Evolutionary conservation across 1,140 invertebrate genomes (phyloP).

Genomic region (Homarus americanus): DNA sequence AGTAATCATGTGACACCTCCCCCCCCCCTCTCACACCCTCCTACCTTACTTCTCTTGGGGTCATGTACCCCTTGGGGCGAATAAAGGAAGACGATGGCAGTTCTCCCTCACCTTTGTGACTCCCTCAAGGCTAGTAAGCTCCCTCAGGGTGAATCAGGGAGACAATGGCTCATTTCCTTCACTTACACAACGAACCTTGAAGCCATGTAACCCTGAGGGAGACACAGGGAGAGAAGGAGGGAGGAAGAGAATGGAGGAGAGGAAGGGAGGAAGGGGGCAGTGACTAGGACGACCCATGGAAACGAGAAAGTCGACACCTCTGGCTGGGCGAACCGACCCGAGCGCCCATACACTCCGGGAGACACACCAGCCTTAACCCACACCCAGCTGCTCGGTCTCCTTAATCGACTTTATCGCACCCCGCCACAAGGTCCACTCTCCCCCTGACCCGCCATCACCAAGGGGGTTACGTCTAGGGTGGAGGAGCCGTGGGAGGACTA

Average conservation of each 20-base stretch:
- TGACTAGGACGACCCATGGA: neutral
- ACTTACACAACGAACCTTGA: too few relatives aligned
- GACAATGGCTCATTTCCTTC: too few relatives aligned
- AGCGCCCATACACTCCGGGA: neutral
- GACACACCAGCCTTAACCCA: neutral
- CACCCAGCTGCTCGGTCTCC: neutral
- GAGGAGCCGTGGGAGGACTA: slow-evolving; percentile 1
- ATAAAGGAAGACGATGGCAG: too few relatives aligned
- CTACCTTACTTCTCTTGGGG: neutral
- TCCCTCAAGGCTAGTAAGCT: too few relatives aligned
- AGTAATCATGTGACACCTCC: too few relatives aligned
- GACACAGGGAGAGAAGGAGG: too few relatives aligned
- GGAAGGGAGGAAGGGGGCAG: neutral
- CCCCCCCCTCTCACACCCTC: neutral
- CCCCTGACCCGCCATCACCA: neutral
- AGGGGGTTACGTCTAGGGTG: neutral
- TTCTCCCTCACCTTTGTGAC: neutral
- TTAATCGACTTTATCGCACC: neutral
- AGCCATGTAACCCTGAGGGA: too few relatives aligned
- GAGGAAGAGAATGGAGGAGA: neutral
- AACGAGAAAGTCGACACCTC: slow-evolving; percentile 6
- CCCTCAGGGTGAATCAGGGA: too few relatives aligned
- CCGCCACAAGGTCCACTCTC: neutral
- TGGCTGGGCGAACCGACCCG: neutral
- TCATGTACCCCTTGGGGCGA: neutral